Evolutionary conservation across 2,797 vertebrate genomes (phyloP).

Genomic region (Phataginus tetradactyla): DNA sequence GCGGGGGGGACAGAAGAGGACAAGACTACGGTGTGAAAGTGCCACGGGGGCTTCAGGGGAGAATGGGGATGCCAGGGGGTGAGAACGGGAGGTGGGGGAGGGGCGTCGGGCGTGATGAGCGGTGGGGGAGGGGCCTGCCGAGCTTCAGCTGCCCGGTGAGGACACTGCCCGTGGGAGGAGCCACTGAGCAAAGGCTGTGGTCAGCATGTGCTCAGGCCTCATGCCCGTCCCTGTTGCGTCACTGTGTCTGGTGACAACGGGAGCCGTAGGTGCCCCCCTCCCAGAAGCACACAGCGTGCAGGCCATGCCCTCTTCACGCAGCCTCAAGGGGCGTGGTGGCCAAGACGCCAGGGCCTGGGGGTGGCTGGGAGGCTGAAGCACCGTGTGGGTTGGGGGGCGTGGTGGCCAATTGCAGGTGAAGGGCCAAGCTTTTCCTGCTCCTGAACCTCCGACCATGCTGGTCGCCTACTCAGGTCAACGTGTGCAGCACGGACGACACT

Average conservation of each 20-base stretch:
- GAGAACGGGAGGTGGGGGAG: neutral
- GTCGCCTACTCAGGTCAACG: fast-evolving
- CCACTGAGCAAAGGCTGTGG: neutral
- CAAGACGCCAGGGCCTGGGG: neutral
- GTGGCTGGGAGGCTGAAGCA: fast-evolving
- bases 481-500: fast-evolving
- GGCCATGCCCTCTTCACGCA: neutral
- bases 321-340: neutral
- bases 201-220: neutral
- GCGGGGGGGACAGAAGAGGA: neutral
- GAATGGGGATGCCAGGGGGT: too few relatives aligned
- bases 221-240: neutral
- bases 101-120: neutral
- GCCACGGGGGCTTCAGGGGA: fast-evolving
- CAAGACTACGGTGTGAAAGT: neutral
- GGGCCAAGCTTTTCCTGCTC: neutral
- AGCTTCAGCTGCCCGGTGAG: too few relatives aligned
- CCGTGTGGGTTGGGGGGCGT: neutral
- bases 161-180: fast-evolving
- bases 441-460: fast-evolving
- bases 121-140: neutral
- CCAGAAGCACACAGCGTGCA: neutral
- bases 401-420: neutral
- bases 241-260: neutral
- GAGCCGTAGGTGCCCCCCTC: neutral